A percentile compares a stretch with the other conserved stretches of the same genome.
These are phyloP conservation scores for Danio tinwini DNA, from an alignment of 2,797 vertebrate genomes.

Conservation along the genomic window DNA sequence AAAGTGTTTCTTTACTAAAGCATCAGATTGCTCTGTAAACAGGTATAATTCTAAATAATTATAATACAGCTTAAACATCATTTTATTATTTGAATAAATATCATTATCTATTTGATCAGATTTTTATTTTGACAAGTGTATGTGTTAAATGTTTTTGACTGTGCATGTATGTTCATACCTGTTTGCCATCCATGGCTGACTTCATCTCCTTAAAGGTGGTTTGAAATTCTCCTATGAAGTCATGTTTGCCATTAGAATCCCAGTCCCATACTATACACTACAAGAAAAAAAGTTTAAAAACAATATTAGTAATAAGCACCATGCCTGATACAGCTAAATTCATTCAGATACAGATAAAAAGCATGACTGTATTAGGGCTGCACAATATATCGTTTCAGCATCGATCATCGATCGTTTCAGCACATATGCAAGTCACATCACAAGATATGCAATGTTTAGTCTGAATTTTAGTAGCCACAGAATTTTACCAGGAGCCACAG, in stretches of 20 bases:
- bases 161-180: conserved; percentile 76
- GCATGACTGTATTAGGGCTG: too few species aligned
- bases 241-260: conserved; percentile 98
- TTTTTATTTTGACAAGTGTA: not conserved
- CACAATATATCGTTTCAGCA: too few species aligned
- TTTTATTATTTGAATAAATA: not conserved
- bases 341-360: not conserved
- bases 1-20: not conserved
- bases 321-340: not conserved
- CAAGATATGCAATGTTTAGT: too few species aligned
- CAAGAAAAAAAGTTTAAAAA: conserved; percentile 44
- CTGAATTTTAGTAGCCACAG: too few species aligned
- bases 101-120: not conserved
- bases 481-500: too few species aligned
- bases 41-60: not conserved
- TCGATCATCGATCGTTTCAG: too few species aligned
- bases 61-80: not conserved
- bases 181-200: conserved; percentile 92
- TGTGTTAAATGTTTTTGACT: not conserved
- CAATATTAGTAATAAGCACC: not conserved
- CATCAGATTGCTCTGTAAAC: not conserved
- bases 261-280: conserved; percentile 99
- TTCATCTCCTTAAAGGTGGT: conserved; percentile 95
- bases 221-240: conserved; percentile 98
- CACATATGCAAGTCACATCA: too few species aligned